Conservation (phyloP, 2,888 invertebrate species). For the Rhamnusium bicolor region DNA sequence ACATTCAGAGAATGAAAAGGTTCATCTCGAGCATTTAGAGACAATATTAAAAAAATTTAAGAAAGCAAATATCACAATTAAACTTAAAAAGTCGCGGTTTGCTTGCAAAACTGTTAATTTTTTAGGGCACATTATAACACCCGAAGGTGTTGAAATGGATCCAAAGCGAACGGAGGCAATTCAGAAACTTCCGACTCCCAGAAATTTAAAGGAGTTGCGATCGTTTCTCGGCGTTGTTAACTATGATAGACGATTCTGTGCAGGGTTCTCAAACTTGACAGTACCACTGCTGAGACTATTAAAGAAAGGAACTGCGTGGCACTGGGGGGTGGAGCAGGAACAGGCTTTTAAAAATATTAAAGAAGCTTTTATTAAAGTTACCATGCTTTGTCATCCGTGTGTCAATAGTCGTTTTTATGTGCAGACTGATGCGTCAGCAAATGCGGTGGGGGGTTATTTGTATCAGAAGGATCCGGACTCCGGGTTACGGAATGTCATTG, state of each 20-base stretch:
- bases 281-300: constrained; percentile 7
- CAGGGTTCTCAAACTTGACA: background rate
- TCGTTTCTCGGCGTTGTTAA: constrained; percentile 29
- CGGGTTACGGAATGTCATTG: constrained; percentile 9
- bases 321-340: constrained; percentile 15
- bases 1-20: constrained; percentile 18
- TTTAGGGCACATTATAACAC: constrained; percentile 29
- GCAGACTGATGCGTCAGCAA: constrained; percentile 31
- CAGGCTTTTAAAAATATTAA: constrained; percentile 13
- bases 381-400: constrained; percentile 20
- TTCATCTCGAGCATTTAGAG: constrained; percentile 33
- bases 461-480: background rate
- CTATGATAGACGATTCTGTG: constrained; percentile 7
- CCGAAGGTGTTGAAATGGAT: constrained; percentile 3
- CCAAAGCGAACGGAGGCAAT: constrained; percentile 30
- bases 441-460: constrained; percentile 21
- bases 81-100: constrained; percentile 34
- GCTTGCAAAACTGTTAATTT: constrained; percentile 11
- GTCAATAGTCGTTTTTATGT: constrained; percentile 22
- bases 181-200: constrained; percentile 21
- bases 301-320: constrained; percentile 21
- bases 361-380: constrained; percentile 4
- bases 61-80: constrained; percentile 20
- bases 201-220: constrained; percentile 35
- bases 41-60: constrained; percentile 31